Percentiles rank a stretch among this genome's conserved stretches.
Evolutionary conservation across 2,113 vertebrate genomes (phyloP).

Genomic region (Ariopsis seemanni): DNA sequence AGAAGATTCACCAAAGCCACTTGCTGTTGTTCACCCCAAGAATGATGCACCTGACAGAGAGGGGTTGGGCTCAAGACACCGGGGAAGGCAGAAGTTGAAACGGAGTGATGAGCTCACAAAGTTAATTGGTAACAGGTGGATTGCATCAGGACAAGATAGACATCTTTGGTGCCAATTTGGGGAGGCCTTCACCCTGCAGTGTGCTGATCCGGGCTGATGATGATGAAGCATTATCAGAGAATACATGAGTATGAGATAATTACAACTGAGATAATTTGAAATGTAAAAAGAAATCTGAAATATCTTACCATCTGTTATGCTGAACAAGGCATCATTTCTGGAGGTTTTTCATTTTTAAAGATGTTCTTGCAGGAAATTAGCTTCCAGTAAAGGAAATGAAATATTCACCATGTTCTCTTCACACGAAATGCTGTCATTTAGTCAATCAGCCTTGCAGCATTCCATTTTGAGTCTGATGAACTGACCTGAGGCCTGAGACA

Average conservation of each 20-base stretch:
- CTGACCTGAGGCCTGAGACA: neutral
- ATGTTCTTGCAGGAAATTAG: neutral
- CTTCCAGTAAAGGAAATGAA: neutral
- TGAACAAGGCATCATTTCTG: neutral
- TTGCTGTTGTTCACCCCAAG: too few species aligned
- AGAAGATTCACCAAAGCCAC: too few species aligned
- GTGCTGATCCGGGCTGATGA: too few species aligned
- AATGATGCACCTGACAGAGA: too few species aligned
- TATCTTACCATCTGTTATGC: neutral
- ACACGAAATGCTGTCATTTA: neutral
- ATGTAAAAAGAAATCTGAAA: neutral
- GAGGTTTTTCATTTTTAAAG: neutral
- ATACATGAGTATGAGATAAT: neutral
- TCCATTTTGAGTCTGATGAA: neutral
- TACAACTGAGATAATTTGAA: neutral
- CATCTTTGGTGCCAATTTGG: too few species aligned
- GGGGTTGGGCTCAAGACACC: too few species aligned
- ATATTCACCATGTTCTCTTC: neutral
- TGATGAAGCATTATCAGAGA: too few species aligned
- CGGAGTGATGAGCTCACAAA: too few species aligned
- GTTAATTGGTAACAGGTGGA: too few species aligned
- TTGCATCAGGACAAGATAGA: too few species aligned
- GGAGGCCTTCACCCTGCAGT: too few species aligned
- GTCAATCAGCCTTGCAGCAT: neutral
- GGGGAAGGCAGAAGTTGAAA: too few species aligned